Base-by-base conservation (phyloP, 2,113 vertebrate species). In the Pachyramphus minor region DNA sequence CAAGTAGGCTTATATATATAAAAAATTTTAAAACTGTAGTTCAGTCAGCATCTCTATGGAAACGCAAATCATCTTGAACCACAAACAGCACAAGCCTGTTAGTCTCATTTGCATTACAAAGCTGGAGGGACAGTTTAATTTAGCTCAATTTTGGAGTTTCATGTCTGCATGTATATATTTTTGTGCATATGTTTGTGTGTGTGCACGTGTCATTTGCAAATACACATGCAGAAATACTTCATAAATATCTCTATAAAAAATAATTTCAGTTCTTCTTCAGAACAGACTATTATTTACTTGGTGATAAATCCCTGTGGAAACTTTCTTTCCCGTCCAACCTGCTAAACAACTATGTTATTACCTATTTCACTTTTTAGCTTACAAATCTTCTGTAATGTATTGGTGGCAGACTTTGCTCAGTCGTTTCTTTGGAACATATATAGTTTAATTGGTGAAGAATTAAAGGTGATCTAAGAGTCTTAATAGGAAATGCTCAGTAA, bases 21-120 rank as follows among this genome's bases (percentile, higher is more conserved):
- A 53, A 89, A 95, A 77, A 76, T 23, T 78, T 78, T 1, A 87
- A 83, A 91, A 89, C 82, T 90, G 92, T 60, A 68, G 39, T 96
- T 89, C 95, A 90, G 72, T 90, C 84, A 60, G 63, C 49, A 96
- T 97, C 90, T 96, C 95, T 96, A 91, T 96, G 94, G 96, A 97
- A 96, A 97, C 94, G 1, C 94, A 96, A 92, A 87, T 96, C 75
- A 63, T 90, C 80, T 96, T 1, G 3, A 97, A 91, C 84, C 83
- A 58, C 50, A 85, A 84, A 94, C 90, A 95, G 78, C 93, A 59
- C 76, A 89, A 94, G 73, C 84, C 71, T 96, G 75, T 90, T 93
- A 63, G 55, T 80, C 47, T 94, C 68, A 96, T 97, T 92, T 96
- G 56, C 93, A 83, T 97, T 94, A 95, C 58, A 92, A 63, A 89